Conservation (phyloP, 2,888 invertebrate genomes). For the Brachypalpus laphriformis region DNA sequence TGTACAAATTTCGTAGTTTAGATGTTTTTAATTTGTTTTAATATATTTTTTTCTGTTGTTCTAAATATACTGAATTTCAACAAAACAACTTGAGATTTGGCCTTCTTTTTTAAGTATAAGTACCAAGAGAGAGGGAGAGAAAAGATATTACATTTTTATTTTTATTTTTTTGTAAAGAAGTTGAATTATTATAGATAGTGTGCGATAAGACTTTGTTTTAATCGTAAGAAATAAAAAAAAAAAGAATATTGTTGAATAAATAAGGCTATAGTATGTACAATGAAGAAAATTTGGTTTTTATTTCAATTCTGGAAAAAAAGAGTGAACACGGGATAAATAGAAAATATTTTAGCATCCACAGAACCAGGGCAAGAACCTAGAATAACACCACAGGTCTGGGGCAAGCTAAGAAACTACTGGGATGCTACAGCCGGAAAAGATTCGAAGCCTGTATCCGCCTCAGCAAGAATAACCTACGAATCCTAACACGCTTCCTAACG, state of each 20-base stretch:
- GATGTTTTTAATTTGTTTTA: not conserved
- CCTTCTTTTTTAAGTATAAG: slow-evolving; percentile 11
- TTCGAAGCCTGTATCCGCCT: no score
- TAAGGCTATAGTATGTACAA: slow-evolving; percentile 39
- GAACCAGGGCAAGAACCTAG: no score
- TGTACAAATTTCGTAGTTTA: slow-evolving; percentile 52
- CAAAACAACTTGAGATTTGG: slow-evolving; percentile 1
- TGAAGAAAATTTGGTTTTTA: slow-evolving; percentile 7
- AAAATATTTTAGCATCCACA: no score
- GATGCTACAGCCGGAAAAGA: no score
- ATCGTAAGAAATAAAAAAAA: slow-evolving; percentile 46
- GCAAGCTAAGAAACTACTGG: no score
- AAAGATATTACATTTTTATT: slow-evolving; percentile 27
- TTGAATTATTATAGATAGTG: slow-evolving; percentile 29
- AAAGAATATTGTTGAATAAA: slow-evolving; percentile 66
- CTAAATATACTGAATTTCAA: no score
- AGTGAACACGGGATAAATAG: no score
- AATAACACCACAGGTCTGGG: no score
- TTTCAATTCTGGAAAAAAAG: no score
- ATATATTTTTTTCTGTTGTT: not conserved
- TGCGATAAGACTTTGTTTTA: slow-evolving; percentile 53
- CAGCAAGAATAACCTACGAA: no score
- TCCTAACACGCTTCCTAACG: no score
- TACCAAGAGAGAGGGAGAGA: slow-evolving; percentile 8
- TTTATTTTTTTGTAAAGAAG: slow-evolving; percentile 46